phyloP scores from a whole-genome alignment of 2,113 vertebrate genomes.

The Orientallactaga bullata region DNA sequence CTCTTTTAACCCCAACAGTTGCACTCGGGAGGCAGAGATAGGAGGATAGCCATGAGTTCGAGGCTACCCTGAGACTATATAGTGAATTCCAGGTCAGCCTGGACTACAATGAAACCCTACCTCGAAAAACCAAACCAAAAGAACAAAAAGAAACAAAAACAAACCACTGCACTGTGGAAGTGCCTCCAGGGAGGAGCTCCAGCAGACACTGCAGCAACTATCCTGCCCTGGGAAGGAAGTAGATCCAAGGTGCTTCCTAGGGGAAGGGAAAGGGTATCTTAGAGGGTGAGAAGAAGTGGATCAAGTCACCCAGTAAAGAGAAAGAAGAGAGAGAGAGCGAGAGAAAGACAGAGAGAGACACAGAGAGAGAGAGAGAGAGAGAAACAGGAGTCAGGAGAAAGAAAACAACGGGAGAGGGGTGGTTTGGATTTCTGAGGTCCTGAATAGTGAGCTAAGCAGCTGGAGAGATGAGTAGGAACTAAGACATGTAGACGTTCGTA shows the following conservation, averaged over 20 bases:
- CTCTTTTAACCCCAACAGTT: too few species aligned
- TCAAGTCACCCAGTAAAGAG: not conserved
- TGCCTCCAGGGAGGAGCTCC: not conserved
- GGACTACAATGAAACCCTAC: too few species aligned
- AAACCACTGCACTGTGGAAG: too few species aligned
- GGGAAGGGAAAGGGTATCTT: not conserved
- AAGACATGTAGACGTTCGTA: not conserved
- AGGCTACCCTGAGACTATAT: too few species aligned
- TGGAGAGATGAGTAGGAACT: not conserved
- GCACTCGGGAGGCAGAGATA: too few species aligned
- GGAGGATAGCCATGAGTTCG: too few species aligned
- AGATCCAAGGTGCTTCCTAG: not conserved
- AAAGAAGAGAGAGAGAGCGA: not conserved
- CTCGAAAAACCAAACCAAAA: too few species aligned
- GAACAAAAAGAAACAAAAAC: too few species aligned
- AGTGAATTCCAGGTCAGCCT: too few species aligned
- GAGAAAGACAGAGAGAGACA: not conserved
- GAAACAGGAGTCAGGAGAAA: not conserved
- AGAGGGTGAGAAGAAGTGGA: not conserved
- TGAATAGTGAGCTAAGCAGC: not conserved
- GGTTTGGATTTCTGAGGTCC: not conserved
- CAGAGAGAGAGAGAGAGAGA: not conserved
- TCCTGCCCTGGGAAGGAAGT: not conserved
- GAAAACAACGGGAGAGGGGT: not conserved
- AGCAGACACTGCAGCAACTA: rapidly evolving